Evolutionary conservation across 2,113 vertebrate genomes (phyloP).

Genomic region (Anolis carolinensis): DNA sequence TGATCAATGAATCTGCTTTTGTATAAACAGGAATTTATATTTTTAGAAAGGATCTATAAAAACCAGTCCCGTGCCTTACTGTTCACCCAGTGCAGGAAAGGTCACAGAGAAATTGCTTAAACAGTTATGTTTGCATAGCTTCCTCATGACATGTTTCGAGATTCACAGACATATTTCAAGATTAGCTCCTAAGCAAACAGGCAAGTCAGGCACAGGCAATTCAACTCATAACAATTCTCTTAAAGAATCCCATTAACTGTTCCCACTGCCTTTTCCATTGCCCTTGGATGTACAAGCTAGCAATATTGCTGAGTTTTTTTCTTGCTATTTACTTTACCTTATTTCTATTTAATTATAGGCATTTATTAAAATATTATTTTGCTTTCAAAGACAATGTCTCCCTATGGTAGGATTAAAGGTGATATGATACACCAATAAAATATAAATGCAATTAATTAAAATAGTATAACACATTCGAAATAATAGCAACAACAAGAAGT

Average conservation of each 20-base stretch:
- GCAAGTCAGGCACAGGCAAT: conserved; percentile 19
- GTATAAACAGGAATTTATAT: conserved; percentile 58
- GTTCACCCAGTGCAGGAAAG: conserved; percentile 57
- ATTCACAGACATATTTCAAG: background rate
- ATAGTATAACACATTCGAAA: background rate
- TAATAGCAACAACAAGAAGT: background rate
- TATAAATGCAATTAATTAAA: background rate
- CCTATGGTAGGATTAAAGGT: background rate
- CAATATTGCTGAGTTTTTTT: background rate
- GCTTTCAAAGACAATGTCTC: background rate
- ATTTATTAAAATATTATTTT: background rate
- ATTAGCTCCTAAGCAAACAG: conserved; percentile 14
- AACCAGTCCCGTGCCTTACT: conserved; percentile 59
- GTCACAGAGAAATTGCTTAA: conserved; percentile 59
- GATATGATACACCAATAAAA: background rate
- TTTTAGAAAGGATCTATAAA: conserved; percentile 67
- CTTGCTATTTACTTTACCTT: background rate
- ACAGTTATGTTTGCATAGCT: conserved; percentile 43
- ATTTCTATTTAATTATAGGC: too few species aligned
- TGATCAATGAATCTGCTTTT: conserved; percentile 53
- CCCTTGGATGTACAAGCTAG: background rate
- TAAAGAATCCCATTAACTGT: conserved; percentile 13
- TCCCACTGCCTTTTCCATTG: background rate
- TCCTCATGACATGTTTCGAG: conserved; percentile 60
- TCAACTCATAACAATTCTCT: conserved; percentile 25